These are phyloP conservation scores for Hypotaenidia philippensis DNA, from an alignment of 2,797 vertebrate species.

Conservation along the genomic window DNA sequence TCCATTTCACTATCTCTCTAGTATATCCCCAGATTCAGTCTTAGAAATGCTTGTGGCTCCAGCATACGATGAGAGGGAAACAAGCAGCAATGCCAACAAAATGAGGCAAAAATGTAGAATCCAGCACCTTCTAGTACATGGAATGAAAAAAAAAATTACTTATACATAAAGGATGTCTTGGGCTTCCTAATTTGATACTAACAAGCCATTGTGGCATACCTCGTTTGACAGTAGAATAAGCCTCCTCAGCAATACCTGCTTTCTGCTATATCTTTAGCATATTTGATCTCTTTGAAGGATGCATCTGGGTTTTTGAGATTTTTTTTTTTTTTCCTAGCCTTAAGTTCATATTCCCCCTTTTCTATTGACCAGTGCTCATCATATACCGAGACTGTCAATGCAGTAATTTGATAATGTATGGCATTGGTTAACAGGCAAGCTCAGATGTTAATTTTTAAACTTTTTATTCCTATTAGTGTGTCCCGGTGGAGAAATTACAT, in stretches of 20 bases:
- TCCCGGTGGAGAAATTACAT: slow-evolving; percentile 1
- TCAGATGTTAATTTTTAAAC: slow-evolving; percentile 34
- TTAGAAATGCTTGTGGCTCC: neutral
- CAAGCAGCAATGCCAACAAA: neutral
- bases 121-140: neutral
- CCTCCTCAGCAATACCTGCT: slow-evolving; percentile 30
- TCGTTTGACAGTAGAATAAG: slow-evolving; percentile 19
- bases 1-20: neutral
- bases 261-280: neutral
- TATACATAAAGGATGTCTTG: neutral
- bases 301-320: neutral
- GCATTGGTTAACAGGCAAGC: neutral
- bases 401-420: too few species aligned
- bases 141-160: neutral
- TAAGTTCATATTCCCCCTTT: neutral
- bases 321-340: neutral
- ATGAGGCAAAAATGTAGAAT: neutral
- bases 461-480: neutral
- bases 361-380: neutral
- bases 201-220: neutral
- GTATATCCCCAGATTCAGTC: neutral
- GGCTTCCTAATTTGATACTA: slow-evolving; percentile 11
- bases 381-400: neutral
- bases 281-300: slow-evolving; percentile 13
- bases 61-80: neutral